These are phyloP conservation scores for Acromyrmex charruanus DNA, from an alignment of 1,140 invertebrate species.

Conservation along the genomic window DNA sequence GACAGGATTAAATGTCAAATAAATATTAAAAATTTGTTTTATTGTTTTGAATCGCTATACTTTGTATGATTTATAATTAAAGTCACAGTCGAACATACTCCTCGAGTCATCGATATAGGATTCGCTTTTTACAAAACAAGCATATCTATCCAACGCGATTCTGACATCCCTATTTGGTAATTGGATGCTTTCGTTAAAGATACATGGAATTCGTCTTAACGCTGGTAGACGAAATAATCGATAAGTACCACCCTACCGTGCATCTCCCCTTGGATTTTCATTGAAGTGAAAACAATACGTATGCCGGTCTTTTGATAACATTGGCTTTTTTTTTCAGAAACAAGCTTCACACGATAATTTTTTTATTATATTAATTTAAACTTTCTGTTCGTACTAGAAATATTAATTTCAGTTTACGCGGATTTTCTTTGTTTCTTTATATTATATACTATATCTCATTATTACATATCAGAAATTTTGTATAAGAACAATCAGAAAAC, in stretches of 20 bases:
- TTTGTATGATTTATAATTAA: neutral
- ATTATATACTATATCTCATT: neutral
- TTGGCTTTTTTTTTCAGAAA: constrained; percentile 29
- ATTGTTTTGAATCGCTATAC: neutral
- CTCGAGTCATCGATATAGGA: neutral
- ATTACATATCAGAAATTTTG: neutral
- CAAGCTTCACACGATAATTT: constrained; percentile 35
- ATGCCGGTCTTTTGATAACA: constrained; percentile 49
- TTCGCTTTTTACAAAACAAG: constrained; percentile 21
- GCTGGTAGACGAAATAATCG: constrained; percentile 70
- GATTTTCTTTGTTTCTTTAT: neutral
- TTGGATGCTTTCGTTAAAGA: constrained; percentile 67
- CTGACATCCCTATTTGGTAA: constrained; percentile 38
- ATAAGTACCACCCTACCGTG: constrained; percentile 68
- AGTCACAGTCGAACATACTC: neutral
- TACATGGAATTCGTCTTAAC: constrained; percentile 72
- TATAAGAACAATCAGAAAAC: neutral
- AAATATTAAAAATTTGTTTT: neutral
- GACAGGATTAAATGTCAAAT: neutral
- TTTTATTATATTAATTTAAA: constrained; percentile 23
- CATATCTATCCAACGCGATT: neutral
- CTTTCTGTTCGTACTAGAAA: neutral
- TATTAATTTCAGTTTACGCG: neutral
- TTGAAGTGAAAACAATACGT: constrained; percentile 73
- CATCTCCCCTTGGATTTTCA: constrained; percentile 68